phyloP scores from a whole-genome alignment of 2,888 invertebrate species.

The Agrochola macilenta region DNA sequence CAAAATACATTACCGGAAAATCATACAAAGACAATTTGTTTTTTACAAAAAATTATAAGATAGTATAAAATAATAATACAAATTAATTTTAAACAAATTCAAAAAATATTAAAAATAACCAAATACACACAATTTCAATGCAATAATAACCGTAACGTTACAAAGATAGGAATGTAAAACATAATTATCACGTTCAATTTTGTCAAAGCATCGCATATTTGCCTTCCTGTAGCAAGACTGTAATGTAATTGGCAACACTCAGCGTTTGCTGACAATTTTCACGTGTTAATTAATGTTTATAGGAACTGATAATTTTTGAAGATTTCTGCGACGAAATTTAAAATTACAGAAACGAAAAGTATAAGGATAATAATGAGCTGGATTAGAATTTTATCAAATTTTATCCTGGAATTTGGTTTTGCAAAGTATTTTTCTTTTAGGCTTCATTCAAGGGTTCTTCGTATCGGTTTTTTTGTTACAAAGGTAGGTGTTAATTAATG shows the following conservation, averaged over 20 bases:
- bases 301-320: constrained; percentile 31
- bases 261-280: constrained; percentile 16
- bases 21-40: too few relatives aligned
- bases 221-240: background rate
- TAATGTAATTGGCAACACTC: constrained; percentile 53
- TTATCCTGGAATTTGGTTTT: background rate
- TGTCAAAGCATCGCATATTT: constrained; percentile 10
- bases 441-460: background rate
- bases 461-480: too few relatives aligned
- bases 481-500: background rate
- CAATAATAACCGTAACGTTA: background rate
- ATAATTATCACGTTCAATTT: constrained; percentile 5
- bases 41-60: too few relatives aligned
- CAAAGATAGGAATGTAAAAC: background rate
- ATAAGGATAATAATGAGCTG: background rate
- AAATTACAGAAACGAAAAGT: background rate
- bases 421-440: too few relatives aligned
- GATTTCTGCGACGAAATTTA: background rate
- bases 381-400: background rate
- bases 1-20: too few relatives aligned
- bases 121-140: too few relatives aligned
- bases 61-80: too few relatives aligned
- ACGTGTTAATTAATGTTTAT: constrained; percentile 21
- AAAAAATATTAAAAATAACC: too few relatives aligned
- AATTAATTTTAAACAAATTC: too few relatives aligned